Evolutionary conservation across 2,113 vertebrate species (phyloP).

Genomic region (Pseudonaja textilis): DNA sequence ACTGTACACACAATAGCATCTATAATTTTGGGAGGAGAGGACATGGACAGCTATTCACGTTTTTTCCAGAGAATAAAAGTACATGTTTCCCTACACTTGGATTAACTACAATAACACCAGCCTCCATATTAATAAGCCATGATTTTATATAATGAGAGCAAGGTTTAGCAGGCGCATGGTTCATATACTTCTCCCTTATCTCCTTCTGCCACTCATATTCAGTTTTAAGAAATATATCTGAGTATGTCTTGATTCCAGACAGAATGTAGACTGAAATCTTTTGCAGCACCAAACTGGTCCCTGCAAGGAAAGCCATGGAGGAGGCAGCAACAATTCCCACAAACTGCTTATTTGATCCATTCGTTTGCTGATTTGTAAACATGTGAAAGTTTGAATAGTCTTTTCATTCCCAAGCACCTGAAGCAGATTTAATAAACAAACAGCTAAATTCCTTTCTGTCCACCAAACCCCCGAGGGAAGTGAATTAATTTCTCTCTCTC

Average conservation of each 20-base stretch:
- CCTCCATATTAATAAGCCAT: not conserved
- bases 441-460: not conserved
- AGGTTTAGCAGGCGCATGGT: not conserved
- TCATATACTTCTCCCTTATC: not conserved
- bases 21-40: not conserved
- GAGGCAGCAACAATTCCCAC: not conserved
- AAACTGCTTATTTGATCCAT: not conserved
- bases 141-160: not conserved
- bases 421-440: not conserved
- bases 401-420: not conserved
- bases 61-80: not conserved
- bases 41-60: not conserved
- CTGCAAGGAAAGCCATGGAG: not conserved
- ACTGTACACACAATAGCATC: not conserved
- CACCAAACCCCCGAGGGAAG: not conserved
- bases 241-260: not conserved
- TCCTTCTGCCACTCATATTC: not conserved
- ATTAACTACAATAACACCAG: not conserved
- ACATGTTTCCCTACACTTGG: not conserved
- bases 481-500: not conserved
- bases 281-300: not conserved
- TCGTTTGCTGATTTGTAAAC: not conserved
- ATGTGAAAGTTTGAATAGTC: not conserved
- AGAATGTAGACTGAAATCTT: not conserved
- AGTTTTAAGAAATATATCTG: not conserved